These are phyloP conservation scores for Aspidiotus rigidus DNA, from an alignment of 2,888 invertebrate genomes.

Conservation along the genomic window DNA sequence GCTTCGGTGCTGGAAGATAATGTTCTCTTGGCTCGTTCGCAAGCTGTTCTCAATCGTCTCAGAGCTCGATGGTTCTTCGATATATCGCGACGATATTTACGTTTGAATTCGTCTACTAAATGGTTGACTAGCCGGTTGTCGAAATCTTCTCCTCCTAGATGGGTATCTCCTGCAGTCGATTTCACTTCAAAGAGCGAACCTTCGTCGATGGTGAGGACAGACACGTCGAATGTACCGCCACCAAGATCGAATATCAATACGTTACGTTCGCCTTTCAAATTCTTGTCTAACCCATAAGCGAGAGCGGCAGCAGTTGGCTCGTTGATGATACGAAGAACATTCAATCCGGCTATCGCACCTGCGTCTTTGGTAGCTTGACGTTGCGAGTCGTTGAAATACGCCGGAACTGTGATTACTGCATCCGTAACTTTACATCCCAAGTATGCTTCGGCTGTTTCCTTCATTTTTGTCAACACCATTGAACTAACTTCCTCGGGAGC, in stretches of 20 bases:
- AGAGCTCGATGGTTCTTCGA: slow-evolving; percentile 59
- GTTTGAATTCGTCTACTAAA: slow-evolving; percentile 67
- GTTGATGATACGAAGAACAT: slow-evolving; percentile 67
- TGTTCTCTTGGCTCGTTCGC: slow-evolving; percentile 69
- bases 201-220: slow-evolving; percentile 79
- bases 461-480: slow-evolving; percentile 54
- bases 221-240: slow-evolving; percentile 92
- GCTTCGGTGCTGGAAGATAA: slow-evolving; percentile 68
- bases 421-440: slow-evolving; percentile 52
- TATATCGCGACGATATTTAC: slow-evolving; percentile 62
- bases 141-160: slow-evolving; percentile 56
- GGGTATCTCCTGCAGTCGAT: slow-evolving; percentile 72
- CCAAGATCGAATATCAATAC: slow-evolving; percentile 77
- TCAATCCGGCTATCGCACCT: slow-evolving; percentile 35
- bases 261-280: slow-evolving; percentile 50
- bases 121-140: slow-evolving; percentile 54
- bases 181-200: slow-evolving; percentile 71
- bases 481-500: slow-evolving; percentile 62
- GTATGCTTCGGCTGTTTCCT: slow-evolving; percentile 63
- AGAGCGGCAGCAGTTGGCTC: slow-evolving; percentile 35
- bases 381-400: slow-evolving; percentile 62
- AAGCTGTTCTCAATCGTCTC: slow-evolving; percentile 73
- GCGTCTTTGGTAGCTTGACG: slow-evolving; percentile 59
- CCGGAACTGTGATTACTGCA: slow-evolving; percentile 71
- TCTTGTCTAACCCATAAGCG: slow-evolving; percentile 35